Base-by-base conservation (phyloP, 2,888 invertebrate genomes). In the Pantelozetes paolii region DNA sequence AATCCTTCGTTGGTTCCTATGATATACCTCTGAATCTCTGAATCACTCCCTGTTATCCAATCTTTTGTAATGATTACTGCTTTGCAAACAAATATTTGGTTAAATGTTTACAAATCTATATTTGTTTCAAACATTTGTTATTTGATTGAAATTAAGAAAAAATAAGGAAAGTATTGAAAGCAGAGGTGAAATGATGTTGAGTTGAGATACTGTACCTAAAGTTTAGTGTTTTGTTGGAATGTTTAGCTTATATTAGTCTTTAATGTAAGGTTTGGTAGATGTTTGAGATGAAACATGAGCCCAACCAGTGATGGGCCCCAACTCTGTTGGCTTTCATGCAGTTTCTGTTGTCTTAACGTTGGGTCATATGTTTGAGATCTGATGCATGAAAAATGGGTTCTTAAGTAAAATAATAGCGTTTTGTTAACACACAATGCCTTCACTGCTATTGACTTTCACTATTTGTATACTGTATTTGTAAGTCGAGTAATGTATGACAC, bases 361-460 rank as follows among this genome's bases (percentile, higher is more conserved):
- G 64, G 64, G 64, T 64, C 64, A 64, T 64, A 64, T 64, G 64
- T n/a, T 64, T 5, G 36, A 64, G 32, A 64, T 64, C 26, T 64
- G 40, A 64, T 15, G 32, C 32, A 62, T 62, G 64, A 64, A 64
- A 64, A 64, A 64, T 64, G 64, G 36, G 64, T 64, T 36, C 64
- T 64, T 64, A 36, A 64, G 64, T 64, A 64, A 64, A 64, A 64
- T 64, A 64, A 64, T 64, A 64, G 20, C 20, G 36, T 64, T 62
- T 26, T 8, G 36, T 40, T 32, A 64, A 64, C 36, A 64, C 2
- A 64, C 64, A 64, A 64, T 64, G 64, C 36, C 30, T 64, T 64
- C 64, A 64, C 36, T 20, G 23, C 9, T 15, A 32, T 20, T 59
- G 36, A 32, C 36, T 64, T 36, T 64, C 64, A 36, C 36, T 32